These are phyloP conservation scores for Brachynemurus nebulosus DNA, from an alignment of 2,888 invertebrate species.

Conservation along the genomic window DNA sequence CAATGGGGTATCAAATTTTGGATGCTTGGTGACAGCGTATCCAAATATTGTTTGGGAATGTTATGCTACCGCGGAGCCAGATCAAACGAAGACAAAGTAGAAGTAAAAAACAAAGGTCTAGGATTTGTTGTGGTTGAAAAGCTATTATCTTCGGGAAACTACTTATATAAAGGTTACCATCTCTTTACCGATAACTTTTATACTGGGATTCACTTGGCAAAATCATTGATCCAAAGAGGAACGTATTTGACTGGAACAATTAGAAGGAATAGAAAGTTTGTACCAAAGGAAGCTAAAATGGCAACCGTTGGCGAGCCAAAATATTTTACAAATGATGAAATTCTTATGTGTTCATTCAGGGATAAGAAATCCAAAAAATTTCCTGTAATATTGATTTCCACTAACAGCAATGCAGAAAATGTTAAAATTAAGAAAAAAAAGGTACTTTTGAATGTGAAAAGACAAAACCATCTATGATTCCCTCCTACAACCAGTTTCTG, in stretches of 20 bases:
- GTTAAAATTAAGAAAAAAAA: background rate
- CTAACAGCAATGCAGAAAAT: background rate
- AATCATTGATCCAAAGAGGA: slow-evolving; percentile 13
- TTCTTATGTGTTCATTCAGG: slow-evolving; percentile 18
- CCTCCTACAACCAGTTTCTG: no score
- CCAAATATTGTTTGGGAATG: no score
- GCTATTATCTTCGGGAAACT: no score
- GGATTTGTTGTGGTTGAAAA: no score
- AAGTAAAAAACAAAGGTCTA: no score
- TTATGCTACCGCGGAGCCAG: no score
- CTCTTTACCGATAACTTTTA: slow-evolving; percentile 20
- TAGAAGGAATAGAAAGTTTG: slow-evolving; percentile 17
- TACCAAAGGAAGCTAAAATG: slow-evolving; percentile 17
- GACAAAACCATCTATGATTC: no score
- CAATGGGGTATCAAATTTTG: no score
- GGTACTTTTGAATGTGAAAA: no score
- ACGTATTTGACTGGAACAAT: slow-evolving; percentile 18
- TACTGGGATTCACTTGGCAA: slow-evolving; percentile 17
- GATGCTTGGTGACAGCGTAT: no score
- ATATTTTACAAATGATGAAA: slow-evolving; percentile 16
- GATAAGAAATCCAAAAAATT: slow-evolving; percentile 18
- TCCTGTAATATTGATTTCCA: background rate
- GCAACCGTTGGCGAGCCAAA: slow-evolving; percentile 15
- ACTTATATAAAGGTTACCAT: slow-evolving; percentile 20
- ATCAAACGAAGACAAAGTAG: no score